Percentiles rank a stretch among this genome's conserved stretches.
These are phyloP conservation scores for Papilio xuthus DNA, from an alignment of 1,140 invertebrate genomes.

Conservation along the genomic window DNA sequence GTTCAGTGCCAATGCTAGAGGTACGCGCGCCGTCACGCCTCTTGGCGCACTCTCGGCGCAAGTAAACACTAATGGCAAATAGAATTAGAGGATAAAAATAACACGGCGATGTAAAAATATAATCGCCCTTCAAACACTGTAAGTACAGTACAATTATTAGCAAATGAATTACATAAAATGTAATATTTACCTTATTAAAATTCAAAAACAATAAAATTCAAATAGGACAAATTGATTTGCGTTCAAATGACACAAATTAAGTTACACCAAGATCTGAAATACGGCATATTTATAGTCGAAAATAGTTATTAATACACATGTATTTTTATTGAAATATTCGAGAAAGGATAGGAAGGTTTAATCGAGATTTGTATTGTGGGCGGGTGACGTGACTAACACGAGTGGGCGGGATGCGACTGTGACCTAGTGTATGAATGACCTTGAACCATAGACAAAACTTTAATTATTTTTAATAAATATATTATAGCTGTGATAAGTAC, in stretches of 20 bases:
- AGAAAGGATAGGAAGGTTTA: slow-evolving; percentile 20
- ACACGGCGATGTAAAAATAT: slow-evolving; percentile 50
- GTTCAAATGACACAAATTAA: not conserved
- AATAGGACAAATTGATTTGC: not conserved
- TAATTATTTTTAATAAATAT: not conserved
- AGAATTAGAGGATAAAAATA: slow-evolving; percentile 59
- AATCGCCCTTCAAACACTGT: not conserved
- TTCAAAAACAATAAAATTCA: not conserved
- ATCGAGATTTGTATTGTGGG: not conserved
- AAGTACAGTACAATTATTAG: not conserved
- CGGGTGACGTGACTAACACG: not conserved
- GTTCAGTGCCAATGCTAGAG: slow-evolving; percentile 78
- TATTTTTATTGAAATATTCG: slow-evolving; percentile 17
- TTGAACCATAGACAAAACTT: slow-evolving; percentile 9
- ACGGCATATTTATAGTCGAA: not conserved
- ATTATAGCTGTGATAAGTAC: too few relatives aligned
- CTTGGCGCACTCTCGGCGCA: slow-evolving; percentile 72
- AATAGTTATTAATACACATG: not conserved
- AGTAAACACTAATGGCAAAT: slow-evolving; percentile 71
- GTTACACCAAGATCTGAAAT: not conserved
- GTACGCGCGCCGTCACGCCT: slow-evolving; percentile 72
- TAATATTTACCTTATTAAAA: slow-evolving; percentile 7
- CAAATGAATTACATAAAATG: not conserved
- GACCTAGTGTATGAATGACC: not conserved
- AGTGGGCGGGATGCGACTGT: slow-evolving; percentile 23